Evolutionary conservation across 1,140 invertebrate genomes (phyloP).

Genomic region (Lepidurus apus): DNA sequence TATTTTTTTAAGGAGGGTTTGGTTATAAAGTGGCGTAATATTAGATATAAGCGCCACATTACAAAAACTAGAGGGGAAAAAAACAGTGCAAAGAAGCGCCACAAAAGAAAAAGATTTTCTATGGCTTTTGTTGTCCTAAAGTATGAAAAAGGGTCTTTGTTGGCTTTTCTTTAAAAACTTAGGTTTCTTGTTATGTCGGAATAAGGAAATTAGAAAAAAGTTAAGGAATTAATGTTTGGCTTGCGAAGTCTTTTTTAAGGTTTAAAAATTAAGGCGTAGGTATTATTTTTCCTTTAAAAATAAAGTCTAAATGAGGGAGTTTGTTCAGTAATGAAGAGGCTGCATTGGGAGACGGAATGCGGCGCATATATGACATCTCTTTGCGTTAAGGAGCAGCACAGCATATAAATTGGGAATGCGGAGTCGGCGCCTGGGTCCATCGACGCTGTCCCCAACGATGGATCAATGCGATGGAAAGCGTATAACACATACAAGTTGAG

Average conservation of each 20-base stretch:
- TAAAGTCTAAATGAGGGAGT: neutral
- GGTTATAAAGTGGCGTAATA: too few species aligned
- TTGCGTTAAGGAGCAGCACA: neutral
- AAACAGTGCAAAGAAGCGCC: too few species aligned
- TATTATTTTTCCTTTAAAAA: neutral
- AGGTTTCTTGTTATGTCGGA: neutral
- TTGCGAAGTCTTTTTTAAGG: neutral
- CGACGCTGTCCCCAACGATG: neutral
- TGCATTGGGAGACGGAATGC: neutral
- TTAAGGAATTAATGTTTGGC: neutral
- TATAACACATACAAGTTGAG: too few species aligned
- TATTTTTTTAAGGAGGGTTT: too few species aligned
- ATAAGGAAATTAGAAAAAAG: neutral
- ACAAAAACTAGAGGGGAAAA: too few species aligned
- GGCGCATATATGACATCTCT: neutral
- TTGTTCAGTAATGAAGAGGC: neutral
- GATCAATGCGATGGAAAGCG: neutral
- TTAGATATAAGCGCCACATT: too few species aligned
- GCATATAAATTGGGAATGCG: neutral
- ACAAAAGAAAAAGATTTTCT: too few species aligned
- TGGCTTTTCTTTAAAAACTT: neutral
- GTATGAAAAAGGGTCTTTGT: neutral
- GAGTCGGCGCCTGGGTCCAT: conserved; percentile 9
- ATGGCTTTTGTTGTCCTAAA: neutral
- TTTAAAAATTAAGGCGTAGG: neutral